These are phyloP conservation scores for Julus scanicus DNA, from an alignment of 2,888 invertebrate genomes.

Conservation along the genomic window DNA sequence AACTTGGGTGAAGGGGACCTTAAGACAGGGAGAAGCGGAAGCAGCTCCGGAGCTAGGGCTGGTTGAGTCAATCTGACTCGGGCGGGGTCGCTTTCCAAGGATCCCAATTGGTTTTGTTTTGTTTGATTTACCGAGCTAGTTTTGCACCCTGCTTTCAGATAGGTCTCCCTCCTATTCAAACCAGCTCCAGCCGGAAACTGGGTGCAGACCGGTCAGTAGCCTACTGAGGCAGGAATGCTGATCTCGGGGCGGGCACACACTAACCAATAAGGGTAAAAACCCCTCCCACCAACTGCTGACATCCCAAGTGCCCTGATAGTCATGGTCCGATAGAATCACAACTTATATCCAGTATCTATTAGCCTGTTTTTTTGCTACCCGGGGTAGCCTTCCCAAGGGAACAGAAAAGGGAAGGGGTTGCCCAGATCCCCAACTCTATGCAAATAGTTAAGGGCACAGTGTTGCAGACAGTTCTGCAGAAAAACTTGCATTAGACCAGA, in stretches of 20 bases:
- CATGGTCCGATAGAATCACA: neutral
- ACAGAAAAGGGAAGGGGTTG: neutral
- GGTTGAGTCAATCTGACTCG: neutral
- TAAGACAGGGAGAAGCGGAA: neutral
- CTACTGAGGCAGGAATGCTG: neutral
- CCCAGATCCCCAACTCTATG: neutral
- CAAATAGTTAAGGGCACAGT: neutral
- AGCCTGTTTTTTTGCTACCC: neutral
- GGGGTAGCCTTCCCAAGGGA: neutral
- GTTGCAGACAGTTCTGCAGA: neutral
- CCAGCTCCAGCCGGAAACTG: neutral
- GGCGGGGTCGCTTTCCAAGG: neutral
- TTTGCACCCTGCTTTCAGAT: neutral
- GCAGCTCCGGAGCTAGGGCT: no score
- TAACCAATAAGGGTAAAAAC: neutral
- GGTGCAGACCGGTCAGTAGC: neutral
- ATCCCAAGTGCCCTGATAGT: neutral
- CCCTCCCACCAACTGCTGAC: neutral
- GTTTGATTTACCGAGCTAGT: neutral
- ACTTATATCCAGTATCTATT: neutral
- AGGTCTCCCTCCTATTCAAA: neutral
- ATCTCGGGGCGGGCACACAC: neutral
- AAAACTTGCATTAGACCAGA: neutral
- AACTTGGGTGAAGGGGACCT: neutral
- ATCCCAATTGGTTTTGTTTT: neutral